Evolutionary conservation across 64 coral and sea anemone genomes (phyloP).

Genomic region (Dendrophyllia cribrosa): DNA sequence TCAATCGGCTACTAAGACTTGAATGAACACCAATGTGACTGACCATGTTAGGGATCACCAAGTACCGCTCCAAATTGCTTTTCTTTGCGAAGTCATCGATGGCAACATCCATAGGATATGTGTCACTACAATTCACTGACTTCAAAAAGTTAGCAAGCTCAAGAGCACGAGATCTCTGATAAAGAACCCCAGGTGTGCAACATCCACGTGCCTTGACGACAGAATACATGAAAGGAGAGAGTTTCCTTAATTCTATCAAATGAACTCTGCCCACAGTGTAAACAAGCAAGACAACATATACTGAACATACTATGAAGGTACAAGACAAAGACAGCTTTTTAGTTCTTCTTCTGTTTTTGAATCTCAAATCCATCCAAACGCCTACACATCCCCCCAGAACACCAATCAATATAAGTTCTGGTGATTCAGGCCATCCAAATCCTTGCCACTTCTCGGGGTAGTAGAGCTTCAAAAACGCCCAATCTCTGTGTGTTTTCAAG

Average conservation of each 20-base stretch:
- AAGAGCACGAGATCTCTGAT: slow-evolving; percentile 29
- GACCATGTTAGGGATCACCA: slow-evolving; percentile 86
- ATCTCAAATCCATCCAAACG: background rate
- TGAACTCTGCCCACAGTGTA: slow-evolving; percentile 81
- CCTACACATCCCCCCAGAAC: slow-evolving; percentile 54
- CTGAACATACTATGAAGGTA: background rate
- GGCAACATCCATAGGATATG: slow-evolving; percentile 88
- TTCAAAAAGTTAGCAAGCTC: slow-evolving; percentile 68
- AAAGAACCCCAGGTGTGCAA: slow-evolving; percentile 89
- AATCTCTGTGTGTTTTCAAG: slow-evolving; percentile 59
- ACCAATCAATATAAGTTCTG: slow-evolving; percentile 76
- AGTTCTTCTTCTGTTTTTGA: background rate
- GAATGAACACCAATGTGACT: slow-evolving; percentile 90
- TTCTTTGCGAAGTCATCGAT: slow-evolving; percentile 78
- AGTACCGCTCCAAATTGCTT: slow-evolving; percentile 47
- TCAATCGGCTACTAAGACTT: slow-evolving; percentile 65
- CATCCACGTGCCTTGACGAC: slow-evolving; percentile 71
- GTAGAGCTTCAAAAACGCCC: slow-evolving; percentile 90
- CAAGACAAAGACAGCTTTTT: background rate
- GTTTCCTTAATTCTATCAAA: slow-evolving; percentile 87
- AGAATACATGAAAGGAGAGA: slow-evolving; percentile 68
- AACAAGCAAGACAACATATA: slow-evolving; percentile 43
- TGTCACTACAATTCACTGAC: slow-evolving; percentile 52
- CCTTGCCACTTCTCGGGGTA: slow-evolving; percentile 99
- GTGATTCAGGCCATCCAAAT: slow-evolving; percentile 82